These are phyloP conservation scores for Nannoperca obscura DNA, from an alignment of 2,797 vertebrate genomes.

Conservation along the genomic window DNA sequence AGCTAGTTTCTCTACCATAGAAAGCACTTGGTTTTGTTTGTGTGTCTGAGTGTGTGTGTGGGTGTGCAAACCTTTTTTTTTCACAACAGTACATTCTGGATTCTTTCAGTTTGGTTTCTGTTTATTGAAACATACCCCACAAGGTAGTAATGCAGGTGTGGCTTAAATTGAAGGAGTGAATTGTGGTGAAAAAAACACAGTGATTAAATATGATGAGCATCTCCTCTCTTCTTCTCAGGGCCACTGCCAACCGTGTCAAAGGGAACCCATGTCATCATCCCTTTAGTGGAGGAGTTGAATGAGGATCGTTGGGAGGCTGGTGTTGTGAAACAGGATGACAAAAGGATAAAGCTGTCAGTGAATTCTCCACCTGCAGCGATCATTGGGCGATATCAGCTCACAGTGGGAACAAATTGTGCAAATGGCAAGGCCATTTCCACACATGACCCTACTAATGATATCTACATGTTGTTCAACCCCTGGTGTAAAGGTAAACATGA, in stretches of 20 bases:
- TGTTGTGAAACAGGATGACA: conserved; percentile 69
- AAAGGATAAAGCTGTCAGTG: conserved; percentile 82
- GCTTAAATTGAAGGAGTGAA: background rate
- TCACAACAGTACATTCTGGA: too few species aligned
- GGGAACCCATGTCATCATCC: conserved; percentile 86
- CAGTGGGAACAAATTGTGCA: conserved; percentile 77
- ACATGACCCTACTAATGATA: conserved; percentile 80
- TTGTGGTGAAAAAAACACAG: background rate
- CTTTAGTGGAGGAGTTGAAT: conserved; percentile 77
- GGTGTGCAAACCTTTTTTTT: background rate
- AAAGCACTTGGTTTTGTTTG: background rate
- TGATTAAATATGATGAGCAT: background rate
- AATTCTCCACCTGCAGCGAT: conserved; percentile 82
- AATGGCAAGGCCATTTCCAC: conserved; percentile 75
- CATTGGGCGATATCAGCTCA: conserved; percentile 88
- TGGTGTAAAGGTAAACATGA: conserved; percentile 89
- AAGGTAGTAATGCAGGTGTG: conserved; percentile 51
- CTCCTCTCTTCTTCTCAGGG: conserved; percentile 62
- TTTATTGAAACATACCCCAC: conserved; percentile 22
- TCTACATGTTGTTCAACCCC: conserved; percentile 92
- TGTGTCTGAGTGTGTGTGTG: background rate
- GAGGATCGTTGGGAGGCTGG: conserved; percentile 86
- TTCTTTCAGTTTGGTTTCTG: conserved; percentile 19
- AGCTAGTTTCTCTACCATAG: background rate
- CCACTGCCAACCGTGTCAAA: conserved; percentile 82